Percentiles rank a stretch among this genome's conserved stretches.
These are phyloP conservation scores for Microctenopoma lineatum DNA, from an alignment of 2,797 vertebrate species.

Conservation along the genomic window DNA sequence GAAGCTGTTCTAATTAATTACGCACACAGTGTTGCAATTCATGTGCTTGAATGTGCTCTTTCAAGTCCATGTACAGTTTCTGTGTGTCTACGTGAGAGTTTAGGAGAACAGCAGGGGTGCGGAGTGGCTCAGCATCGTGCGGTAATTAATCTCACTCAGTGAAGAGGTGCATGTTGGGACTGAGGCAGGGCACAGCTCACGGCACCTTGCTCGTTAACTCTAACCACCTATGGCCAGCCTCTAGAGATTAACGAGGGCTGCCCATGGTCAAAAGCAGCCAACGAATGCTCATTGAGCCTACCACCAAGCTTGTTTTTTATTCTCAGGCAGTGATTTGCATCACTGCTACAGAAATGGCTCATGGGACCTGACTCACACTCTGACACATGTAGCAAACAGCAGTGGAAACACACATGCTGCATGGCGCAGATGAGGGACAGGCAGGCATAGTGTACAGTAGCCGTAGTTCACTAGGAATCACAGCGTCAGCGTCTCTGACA, in stretches of 20 bases:
- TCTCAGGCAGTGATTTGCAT: slow-evolving; percentile 40
- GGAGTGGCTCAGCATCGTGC: slow-evolving; percentile 50
- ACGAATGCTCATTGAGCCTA: slow-evolving; percentile 51
- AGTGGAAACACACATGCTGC: slow-evolving; percentile 30
- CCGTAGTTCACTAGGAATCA: slow-evolving; percentile 39
- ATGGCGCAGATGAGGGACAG: slow-evolving; percentile 44
- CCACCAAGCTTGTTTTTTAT: slow-evolving; percentile 36
- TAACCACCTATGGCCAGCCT: slow-evolving; percentile 66
- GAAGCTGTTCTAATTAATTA: slow-evolving; percentile 63
- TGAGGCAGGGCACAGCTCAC: slow-evolving; percentile 70
- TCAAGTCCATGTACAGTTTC: slow-evolving; percentile 19
- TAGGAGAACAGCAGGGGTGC: slow-evolving; percentile 21
- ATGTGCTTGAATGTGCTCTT: slow-evolving; percentile 32
- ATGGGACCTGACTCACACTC: slow-evolving; percentile 55
- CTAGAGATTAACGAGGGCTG: slow-evolving; percentile 66
- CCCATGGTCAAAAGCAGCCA: slow-evolving; percentile 72
- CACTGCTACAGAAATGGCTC: slow-evolving; percentile 40
- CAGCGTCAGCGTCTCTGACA: slow-evolving; percentile 67
- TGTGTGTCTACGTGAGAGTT: slow-evolving; percentile 5
- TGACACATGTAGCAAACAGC: slow-evolving; percentile 69
- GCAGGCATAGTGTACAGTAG: slow-evolving; percentile 43
- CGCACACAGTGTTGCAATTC: slow-evolving; percentile 42
- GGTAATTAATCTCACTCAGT: slow-evolving; percentile 83
- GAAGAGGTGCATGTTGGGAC: slow-evolving; percentile 77
- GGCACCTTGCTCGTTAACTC: slow-evolving; percentile 74